Evolutionary conservation across 2,113 vertebrate species (phyloP).

Genomic region (Lepisosteus oculatus): DNA sequence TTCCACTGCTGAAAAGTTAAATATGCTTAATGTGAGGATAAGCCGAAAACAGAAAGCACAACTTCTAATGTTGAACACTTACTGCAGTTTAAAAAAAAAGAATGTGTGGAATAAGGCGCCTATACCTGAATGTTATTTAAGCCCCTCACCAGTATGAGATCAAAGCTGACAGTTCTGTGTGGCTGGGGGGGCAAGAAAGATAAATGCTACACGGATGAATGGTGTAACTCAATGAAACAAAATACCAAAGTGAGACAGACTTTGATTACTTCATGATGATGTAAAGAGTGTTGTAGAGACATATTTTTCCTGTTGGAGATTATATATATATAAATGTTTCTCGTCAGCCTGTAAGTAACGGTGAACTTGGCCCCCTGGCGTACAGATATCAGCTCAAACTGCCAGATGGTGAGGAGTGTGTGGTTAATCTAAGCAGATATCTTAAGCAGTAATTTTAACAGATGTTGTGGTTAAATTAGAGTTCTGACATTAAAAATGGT

Average conservation of each 20-base stretch:
- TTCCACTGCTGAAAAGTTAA: too few relatives aligned
- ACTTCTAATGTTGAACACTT: background rate
- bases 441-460: background rate
- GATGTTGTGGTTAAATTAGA: slow-evolving; percentile 14
- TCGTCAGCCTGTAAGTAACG: background rate
- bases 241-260: background rate
- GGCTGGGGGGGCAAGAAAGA: too few relatives aligned
- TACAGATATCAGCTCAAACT: background rate
- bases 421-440: background rate
- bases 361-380: background rate
- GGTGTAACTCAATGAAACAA: background rate
- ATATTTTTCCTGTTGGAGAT: background rate
- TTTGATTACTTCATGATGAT: background rate
- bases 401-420: slow-evolving; percentile 9
- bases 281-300: background rate
- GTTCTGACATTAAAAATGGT: slow-evolving; percentile 16
- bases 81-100: background rate
- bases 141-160: background rate
- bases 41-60: too few relatives aligned
- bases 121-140: background rate
- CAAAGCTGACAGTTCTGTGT: background rate
- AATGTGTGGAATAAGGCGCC: background rate
- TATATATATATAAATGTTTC: background rate
- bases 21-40: too few relatives aligned
- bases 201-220: background rate